Evolutionary conservation across 1,140 invertebrate species (phyloP).

Genomic region (Drosophila murphyi): DNA sequence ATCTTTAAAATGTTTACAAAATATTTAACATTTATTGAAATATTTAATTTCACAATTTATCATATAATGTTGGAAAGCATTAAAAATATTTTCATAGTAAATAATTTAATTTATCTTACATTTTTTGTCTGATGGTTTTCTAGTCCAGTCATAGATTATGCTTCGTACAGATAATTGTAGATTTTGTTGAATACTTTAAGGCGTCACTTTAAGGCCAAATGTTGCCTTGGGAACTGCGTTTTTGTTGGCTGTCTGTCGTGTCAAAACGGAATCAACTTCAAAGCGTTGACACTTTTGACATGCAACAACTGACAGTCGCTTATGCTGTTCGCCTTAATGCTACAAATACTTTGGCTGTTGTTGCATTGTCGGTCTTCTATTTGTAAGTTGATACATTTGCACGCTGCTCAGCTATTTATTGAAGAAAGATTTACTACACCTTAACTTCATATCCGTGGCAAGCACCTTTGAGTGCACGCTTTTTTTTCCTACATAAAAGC

Average conservation of each 20-base stretch:
- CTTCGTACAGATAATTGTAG: too few species aligned
- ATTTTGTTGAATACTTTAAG: constrained; percentile 46
- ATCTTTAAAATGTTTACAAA: too few species aligned
- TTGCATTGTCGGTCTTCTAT: constrained; percentile 38
- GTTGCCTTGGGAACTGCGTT: constrained; percentile 14
- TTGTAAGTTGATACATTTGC: background rate
- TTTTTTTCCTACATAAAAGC: constrained; percentile 36
- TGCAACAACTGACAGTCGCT: constrained; percentile 66
- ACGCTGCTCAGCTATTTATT: constrained; percentile 27
- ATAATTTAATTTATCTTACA: constrained; percentile 6
- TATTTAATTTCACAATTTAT: too few species aligned
- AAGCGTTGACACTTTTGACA: constrained; percentile 55
- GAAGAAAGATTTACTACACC: constrained; percentile 64
- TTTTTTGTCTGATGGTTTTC: constrained; percentile 2
- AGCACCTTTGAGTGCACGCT: constrained; percentile 2
- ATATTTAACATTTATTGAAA: too few species aligned
- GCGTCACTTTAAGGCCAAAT: constrained; percentile 8
- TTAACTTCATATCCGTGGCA: constrained; percentile 55
- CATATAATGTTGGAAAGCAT: too few species aligned
- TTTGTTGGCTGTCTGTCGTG: constrained; percentile 27
- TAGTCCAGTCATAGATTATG: too few species aligned
- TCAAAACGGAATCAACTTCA: constrained; percentile 64
- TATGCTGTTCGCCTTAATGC: constrained; percentile 1
- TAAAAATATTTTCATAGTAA: background rate
- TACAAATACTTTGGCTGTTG: background rate